Percentiles rank a stretch among this genome's conserved stretches.
phyloP scores from a whole-genome alignment of 1,140 invertebrate species.

The Drosophila pandora region DNA sequence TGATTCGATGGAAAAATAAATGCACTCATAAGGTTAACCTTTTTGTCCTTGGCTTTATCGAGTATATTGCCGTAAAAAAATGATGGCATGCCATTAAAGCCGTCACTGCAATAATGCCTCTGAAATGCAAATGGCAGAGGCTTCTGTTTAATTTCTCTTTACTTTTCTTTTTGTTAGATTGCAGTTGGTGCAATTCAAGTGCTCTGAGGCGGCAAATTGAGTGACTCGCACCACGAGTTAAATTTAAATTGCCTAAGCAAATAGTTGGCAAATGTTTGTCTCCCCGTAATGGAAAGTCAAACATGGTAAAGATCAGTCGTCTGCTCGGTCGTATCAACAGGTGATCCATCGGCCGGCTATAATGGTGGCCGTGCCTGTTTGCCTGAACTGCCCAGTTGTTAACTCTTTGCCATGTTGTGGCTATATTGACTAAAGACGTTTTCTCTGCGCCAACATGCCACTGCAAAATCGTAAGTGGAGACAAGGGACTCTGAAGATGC shows the following conservation, averaged over 20 bases:
- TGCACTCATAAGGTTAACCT: too few relatives aligned
- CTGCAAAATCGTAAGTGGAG: constrained; percentile 18
- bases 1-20: too few relatives aligned
- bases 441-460: constrained; percentile 56
- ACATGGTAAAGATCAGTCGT: constrained; percentile 27
- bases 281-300: constrained; percentile 66
- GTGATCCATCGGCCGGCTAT: constrained; percentile 56
- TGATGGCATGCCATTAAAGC: not conserved
- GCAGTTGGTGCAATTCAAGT: constrained; percentile 52
- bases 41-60: too few relatives aligned
- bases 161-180: not conserved
- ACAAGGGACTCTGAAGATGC: constrained; percentile 1
- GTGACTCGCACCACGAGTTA: constrained; percentile 53
- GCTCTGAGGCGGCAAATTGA: constrained; percentile 75
- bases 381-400: constrained; percentile 6
- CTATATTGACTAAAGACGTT: constrained; percentile 60
- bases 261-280: constrained; percentile 63
- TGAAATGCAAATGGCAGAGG: too few relatives aligned
- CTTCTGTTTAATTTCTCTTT: not conserved
- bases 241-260: constrained; percentile 66
- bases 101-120: too few relatives aligned
- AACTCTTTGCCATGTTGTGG: constrained; percentile 5
- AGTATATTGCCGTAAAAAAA: too few relatives aligned
- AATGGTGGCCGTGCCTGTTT: constrained; percentile 37
- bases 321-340: not conserved